Evolutionary conservation across 2,797 vertebrate genomes (phyloP), one percentile per base, ranked within the genome.

Genomic region (Chloroceryle amazona): DNA sequence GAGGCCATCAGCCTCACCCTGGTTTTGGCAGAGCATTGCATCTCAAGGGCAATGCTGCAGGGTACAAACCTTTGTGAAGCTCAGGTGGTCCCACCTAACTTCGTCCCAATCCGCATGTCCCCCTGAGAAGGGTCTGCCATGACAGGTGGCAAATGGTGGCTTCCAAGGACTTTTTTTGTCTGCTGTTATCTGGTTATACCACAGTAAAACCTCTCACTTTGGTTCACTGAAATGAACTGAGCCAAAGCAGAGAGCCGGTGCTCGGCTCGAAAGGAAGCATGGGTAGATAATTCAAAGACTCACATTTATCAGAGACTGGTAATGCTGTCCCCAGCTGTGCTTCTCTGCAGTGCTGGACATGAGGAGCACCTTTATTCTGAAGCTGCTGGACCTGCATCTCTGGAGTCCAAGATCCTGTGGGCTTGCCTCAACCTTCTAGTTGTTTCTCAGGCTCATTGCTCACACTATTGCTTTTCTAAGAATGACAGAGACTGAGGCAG

Each of bases 21-120:
- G 13, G 17, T n/a, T 80, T 76, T 80, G 51, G 35, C 55, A 86
- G 28, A 86, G 20, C 14, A 25, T 63, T 3, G 0, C 0, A 0
- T 75, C 68, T 70, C 4, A 5, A 90, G 26, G 28, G 23, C 7
- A 62, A 15, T 70, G 11, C 46, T 5, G 1, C 66, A 86, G 13
- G 14, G 37, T 29, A 52, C 22, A 51, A 63, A 17, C 11, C 33
- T 51, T 4, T 18, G 18, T n/a, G 74, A 85, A 81, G 54, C 9
- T 72, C 8, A 0, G 39, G 16, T 73, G 2, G 10, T 57, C 55
- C 33, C 13, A 28, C 0, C 0, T 49, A 23, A 28, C 13, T 75
- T 28, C 49, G 75, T n/a, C 35, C 18, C 33, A 81, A 39, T 8
- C 39, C 3, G 5, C 3, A 2, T 10, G 15, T 16, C 22, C 16